Evolutionary conservation across 2,888 invertebrate genomes (phyloP).

Genomic region (Chymomyza procnemis): DNA sequence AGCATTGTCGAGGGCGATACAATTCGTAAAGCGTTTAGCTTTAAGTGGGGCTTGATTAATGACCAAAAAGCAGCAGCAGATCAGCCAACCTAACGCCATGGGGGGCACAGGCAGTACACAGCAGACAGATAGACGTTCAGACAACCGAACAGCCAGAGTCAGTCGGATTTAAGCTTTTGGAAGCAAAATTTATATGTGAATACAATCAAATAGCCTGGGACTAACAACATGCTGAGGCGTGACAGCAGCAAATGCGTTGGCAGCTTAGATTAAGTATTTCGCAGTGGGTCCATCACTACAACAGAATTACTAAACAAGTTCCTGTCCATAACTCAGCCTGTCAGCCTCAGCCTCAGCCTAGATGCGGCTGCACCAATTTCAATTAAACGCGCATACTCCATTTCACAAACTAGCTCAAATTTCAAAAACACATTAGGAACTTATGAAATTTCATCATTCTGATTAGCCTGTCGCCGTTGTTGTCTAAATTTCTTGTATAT

Average conservation of each 20-base stretch:
- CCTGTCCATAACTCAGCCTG: neutral
- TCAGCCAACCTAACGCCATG: neutral
- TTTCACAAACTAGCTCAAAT: conserved; percentile 51
- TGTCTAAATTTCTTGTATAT: conserved; percentile 39
- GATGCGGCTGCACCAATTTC: conserved; percentile 2
- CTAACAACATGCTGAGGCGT: neutral
- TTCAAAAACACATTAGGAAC: conserved; percentile 39
- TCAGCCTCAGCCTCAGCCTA: conserved; percentile 18
- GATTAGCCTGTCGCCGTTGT: conserved; percentile 46
- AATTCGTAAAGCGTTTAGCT: conserved; percentile 70
- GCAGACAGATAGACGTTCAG: no score
- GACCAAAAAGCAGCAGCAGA: conserved; percentile 28
- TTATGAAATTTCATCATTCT: conserved; percentile 65
- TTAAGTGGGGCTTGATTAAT: conserved; percentile 68
- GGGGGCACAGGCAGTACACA: neutral
- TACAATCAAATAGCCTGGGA: neutral
- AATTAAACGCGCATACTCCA: conserved; percentile 45
- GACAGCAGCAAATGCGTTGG: neutral
- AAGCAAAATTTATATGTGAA: neutral
- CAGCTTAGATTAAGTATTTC: neutral
- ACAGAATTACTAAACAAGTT: neutral
- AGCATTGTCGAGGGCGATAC: conserved; percentile 43
- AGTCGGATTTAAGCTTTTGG: neutral
- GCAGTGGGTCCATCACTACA: neutral
- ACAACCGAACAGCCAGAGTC: neutral